Percentiles rank a stretch among this genome's conserved stretches.
These are phyloP conservation scores for Metallyticus violacea DNA, from an alignment of 2,888 invertebrate genomes.

Conservation along the genomic window DNA sequence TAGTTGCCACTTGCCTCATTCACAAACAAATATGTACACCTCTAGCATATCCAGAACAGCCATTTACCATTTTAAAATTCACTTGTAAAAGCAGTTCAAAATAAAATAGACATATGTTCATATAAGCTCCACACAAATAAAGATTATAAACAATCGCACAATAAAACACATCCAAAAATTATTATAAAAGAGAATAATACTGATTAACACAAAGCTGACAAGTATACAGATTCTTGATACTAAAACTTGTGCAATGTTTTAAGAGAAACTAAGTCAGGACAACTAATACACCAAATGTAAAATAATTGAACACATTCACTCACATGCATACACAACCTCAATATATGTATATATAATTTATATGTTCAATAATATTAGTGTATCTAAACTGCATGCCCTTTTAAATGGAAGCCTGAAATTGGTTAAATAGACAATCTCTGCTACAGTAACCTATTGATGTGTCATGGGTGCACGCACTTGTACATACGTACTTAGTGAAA, in stretches of 20 bases:
- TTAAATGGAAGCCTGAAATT: slow-evolving; percentile 27
- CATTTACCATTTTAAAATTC: background rate
- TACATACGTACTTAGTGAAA: slow-evolving; percentile 5
- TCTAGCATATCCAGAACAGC: background rate
- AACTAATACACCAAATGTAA: background rate
- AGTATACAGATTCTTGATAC: background rate
- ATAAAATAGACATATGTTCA: background rate
- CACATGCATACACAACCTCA: slow-evolving; percentile 1
- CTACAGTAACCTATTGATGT: slow-evolving; percentile 27
- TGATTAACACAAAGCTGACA: background rate
- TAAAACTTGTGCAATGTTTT: background rate
- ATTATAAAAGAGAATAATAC: background rate
- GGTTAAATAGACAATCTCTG: slow-evolving; percentile 19
- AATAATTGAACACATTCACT: background rate
- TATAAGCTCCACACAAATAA: background rate
- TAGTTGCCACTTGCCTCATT: background rate
- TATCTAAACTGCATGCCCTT: slow-evolving; percentile 26
- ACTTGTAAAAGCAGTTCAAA: background rate
- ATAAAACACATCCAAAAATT: background rate
- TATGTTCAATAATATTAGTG: slow-evolving; percentile 5
- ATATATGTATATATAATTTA: background rate
- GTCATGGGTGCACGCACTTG: slow-evolving; percentile 16
- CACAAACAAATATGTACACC: background rate
- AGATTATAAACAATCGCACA: background rate
- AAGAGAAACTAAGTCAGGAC: background rate